Conservation (phyloP, 1,140 invertebrate species). For the Neodiprion lecontei region DNA sequence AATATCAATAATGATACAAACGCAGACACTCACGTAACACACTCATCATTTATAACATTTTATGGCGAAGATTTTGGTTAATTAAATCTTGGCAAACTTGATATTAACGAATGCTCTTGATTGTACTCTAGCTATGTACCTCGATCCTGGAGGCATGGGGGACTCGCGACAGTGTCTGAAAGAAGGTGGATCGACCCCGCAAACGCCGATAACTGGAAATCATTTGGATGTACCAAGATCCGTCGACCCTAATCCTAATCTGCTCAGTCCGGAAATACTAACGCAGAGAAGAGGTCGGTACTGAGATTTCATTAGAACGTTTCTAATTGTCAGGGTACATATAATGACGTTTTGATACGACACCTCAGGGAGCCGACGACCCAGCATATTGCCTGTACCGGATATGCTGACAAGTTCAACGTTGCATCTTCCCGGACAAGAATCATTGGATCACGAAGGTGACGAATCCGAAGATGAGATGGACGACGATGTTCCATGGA, state of each 20-base stretch:
- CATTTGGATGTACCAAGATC: slow-evolving; percentile 79
- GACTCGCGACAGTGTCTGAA: slow-evolving; percentile 71
- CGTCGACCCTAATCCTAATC: slow-evolving; percentile 76
- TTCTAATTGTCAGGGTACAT: slow-evolving; percentile 6
- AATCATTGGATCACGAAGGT: slow-evolving; percentile 73
- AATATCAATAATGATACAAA: too few relatives aligned
- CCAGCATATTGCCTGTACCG: slow-evolving; percentile 86
- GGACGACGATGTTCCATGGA: slow-evolving; percentile 88
- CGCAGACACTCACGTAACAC: too few relatives aligned
- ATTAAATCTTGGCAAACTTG: too few relatives aligned
- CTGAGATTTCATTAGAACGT: neutral
- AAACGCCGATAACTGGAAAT: slow-evolving; percentile 73
- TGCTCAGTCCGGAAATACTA: slow-evolving; percentile 80
- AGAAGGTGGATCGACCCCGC: slow-evolving; percentile 67
- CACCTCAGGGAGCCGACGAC: slow-evolving; percentile 76
- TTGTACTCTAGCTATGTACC: slow-evolving; percentile 55
- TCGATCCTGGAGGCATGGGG: slow-evolving; percentile 58
- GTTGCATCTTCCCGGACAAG: slow-evolving; percentile 75
- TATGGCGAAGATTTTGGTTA: too few relatives aligned
- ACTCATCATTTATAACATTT: too few relatives aligned
- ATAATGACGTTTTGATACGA: neutral
- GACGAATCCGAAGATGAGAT: slow-evolving; percentile 89
- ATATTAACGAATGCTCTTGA: too few relatives aligned
- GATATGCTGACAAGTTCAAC: slow-evolving; percentile 85
- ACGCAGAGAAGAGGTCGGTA: slow-evolving; percentile 74